A percentile compares a stretch with the other conserved stretches of the same genome.
Conservation (phyloP, 2,888 invertebrate genomes). For the Caradrina clavipalpis region DNA sequence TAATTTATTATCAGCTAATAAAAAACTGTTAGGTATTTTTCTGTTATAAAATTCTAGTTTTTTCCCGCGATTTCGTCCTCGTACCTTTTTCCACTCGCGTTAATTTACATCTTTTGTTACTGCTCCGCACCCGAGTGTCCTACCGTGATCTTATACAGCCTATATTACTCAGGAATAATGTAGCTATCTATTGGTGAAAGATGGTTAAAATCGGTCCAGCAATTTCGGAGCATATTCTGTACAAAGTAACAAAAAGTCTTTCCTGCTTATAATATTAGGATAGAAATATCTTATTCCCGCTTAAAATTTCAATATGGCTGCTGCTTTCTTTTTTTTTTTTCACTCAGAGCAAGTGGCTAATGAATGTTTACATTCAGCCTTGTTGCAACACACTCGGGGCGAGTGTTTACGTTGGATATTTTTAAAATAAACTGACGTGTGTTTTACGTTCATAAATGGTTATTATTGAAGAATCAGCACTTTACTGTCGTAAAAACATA, state of each 20-base stretch:
- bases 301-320: constrained; percentile 63
- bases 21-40: not conserved
- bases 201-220: too few species aligned
- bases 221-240: too few species aligned
- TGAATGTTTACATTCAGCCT: constrained; percentile 68
- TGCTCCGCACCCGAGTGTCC: too few species aligned
- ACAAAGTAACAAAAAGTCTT: too few species aligned
- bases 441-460: constrained; percentile 51
- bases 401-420: constrained; percentile 71
- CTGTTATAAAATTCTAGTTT: too few species aligned
- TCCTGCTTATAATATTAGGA: too few species aligned
- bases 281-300: constrained; percentile 14
- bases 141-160: too few species aligned
- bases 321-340: constrained; percentile 66
- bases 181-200: too few species aligned
- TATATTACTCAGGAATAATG: too few species aligned
- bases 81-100: too few species aligned
- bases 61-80: too few species aligned
- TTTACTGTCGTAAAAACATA: constrained; percentile 19
- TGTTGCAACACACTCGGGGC: constrained; percentile 68
- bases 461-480: constrained; percentile 16
- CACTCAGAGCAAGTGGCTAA: constrained; percentile 49
- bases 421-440: constrained; percentile 66
- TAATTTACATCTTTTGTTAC: too few species aligned
- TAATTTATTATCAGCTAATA: not conserved